Percentiles rank a stretch among this genome's conserved stretches.
Evolutionary conservation across 2,888 invertebrate genomes (phyloP).

Genomic region (Bimastos eiseni): DNA sequence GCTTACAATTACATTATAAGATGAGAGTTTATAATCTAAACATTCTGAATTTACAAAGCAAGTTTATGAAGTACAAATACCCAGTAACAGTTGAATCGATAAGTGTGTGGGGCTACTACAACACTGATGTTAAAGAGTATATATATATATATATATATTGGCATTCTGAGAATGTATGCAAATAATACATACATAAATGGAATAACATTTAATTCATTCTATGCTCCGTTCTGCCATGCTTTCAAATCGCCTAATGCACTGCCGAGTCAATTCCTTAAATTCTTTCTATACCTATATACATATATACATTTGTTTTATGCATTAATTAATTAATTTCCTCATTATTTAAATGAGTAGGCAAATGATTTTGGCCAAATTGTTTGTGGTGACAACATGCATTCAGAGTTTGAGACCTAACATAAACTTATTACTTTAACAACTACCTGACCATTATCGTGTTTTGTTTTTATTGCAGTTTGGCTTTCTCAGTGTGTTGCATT

Average conservation of each 20-base stretch:
- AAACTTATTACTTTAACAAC: background rate
- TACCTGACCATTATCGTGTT: background rate
- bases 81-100: too few species aligned
- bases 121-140: background rate
- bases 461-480: background rate
- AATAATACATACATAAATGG: background rate
- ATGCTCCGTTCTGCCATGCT: background rate
- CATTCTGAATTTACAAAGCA: background rate
- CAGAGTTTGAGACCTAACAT: background rate
- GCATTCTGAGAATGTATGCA: background rate
- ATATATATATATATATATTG: too few species aligned
- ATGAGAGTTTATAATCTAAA: too few species aligned
- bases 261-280: background rate
- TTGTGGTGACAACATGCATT: background rate
- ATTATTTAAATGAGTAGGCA: too few species aligned
- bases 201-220: background rate
- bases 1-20: background rate
- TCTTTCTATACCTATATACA: background rate
- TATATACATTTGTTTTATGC: background rate
- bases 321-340: background rate
- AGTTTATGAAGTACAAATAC: too few species aligned
- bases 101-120: background rate
- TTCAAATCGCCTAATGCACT: background rate
- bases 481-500: background rate
- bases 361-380: background rate